Evolutionary conservation across 1,140 invertebrate species (phyloP).

Genomic region (Euura lappo): DNA sequence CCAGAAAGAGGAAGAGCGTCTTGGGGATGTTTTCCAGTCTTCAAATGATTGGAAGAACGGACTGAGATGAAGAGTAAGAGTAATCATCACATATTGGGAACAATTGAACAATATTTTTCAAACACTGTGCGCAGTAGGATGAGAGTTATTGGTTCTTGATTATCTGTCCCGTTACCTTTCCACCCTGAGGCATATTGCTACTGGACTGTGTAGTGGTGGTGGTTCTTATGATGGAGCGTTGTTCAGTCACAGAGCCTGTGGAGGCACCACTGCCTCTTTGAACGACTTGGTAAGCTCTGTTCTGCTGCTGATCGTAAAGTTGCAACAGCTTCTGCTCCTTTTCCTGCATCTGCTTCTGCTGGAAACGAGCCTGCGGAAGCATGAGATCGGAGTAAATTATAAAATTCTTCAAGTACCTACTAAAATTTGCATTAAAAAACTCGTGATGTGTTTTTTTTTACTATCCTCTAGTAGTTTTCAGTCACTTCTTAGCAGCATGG

Average conservation of each 20-base stretch:
- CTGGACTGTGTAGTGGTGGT: conserved; percentile 37
- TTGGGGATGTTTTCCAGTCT: too few species aligned
- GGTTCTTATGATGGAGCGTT: conserved; percentile 37
- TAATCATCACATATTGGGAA: too few species aligned
- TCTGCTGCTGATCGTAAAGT: conserved; percentile 74
- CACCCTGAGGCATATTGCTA: conserved; percentile 39
- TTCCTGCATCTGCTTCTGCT: conserved; percentile 76
- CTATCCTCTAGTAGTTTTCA: too few species aligned
- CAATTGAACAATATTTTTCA: too few species aligned
- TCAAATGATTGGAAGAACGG: too few species aligned
- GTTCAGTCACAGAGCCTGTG: conserved; percentile 52
- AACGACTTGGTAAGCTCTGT: conserved; percentile 70
- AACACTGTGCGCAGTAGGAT: too few species aligned
- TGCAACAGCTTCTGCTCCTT: conserved; percentile 74
- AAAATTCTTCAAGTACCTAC: background rate
- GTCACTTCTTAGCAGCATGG: too few species aligned
- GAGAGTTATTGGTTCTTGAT: background rate
- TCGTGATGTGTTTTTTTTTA: too few species aligned
- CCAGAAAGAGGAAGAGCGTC: too few species aligned
- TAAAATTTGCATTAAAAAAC: background rate
- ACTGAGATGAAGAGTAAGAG: too few species aligned
- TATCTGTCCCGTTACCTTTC: conserved; percentile 38
- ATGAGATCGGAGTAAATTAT: conserved; percentile 23
- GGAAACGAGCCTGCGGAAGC: conserved; percentile 69
- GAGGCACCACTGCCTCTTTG: conserved; percentile 66